Evolutionary conservation across 2,888 invertebrate genomes (phyloP).

Genomic region (Caenorhabditis uteleia): DNA sequence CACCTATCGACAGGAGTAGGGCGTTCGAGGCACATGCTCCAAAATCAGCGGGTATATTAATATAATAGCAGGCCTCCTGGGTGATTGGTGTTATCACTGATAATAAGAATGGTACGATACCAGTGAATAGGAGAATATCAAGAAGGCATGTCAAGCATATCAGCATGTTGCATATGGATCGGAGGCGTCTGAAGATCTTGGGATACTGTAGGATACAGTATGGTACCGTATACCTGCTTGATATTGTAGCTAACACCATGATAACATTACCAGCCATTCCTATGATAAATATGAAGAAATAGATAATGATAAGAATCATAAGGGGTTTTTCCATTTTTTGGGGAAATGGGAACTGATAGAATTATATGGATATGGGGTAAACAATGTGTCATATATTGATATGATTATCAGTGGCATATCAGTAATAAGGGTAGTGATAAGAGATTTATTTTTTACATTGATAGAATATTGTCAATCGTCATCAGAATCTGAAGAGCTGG

Average conservation of each 20-base stretch:
- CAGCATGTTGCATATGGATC: conserved; percentile 34
- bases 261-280: conserved; percentile 32
- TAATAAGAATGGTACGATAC: conserved; percentile 24
- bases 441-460: no score
- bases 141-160: conserved; percentile 28
- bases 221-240: no score
- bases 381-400: no score
- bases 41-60: conserved; percentile 6
- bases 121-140: conserved; percentile 27
- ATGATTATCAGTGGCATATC: no score
- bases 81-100: conserved; percentile 18
- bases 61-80: conserved; percentile 13
- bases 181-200: conserved; percentile 19
- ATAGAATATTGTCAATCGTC: no score
- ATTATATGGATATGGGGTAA: no score
- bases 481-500: no score
- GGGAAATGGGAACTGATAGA: no score
- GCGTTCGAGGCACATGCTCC: conserved; percentile 1
- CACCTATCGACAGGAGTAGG: conserved; percentile 1
- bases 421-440: no score
- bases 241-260: conserved; percentile 27
- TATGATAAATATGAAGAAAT: conserved; percentile 19
- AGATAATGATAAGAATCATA: conserved; percentile 15
- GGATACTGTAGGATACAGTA: no score
- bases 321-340: conserved; percentile 28